Conservation (phyloP, 1,140 invertebrate genomes). For the Oryzaephilus surinamensis region DNA sequence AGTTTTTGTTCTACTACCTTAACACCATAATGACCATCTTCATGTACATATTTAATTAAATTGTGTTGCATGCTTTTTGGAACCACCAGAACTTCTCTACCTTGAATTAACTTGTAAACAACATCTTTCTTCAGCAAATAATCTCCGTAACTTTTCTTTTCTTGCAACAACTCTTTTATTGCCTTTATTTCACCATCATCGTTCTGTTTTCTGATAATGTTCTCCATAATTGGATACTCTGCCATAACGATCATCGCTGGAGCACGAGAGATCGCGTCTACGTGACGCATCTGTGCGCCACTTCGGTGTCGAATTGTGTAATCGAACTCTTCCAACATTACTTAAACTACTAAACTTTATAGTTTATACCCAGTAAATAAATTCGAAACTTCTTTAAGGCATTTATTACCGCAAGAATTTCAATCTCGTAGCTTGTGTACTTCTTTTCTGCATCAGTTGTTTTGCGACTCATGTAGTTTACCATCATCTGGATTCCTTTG, state of each 20-base stretch:
- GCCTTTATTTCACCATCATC: constrained; percentile 14
- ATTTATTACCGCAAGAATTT: constrained; percentile 40
- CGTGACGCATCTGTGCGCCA: constrained; percentile 34
- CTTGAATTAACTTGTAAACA: constrained; percentile 15
- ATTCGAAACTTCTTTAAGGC: constrained; percentile 39
- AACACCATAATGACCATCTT: constrained; percentile 17
- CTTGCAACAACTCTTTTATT: constrained; percentile 18
- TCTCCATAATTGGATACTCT: constrained; percentile 21
- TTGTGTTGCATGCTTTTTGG: constrained; percentile 15
- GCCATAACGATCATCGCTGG: too few species aligned
- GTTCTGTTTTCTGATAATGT: constrained; percentile 14
- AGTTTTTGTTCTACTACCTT: constrained; percentile 32
- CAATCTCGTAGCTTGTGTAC: constrained; percentile 39
- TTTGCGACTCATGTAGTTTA: constrained; percentile 31
- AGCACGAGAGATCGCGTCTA: too few species aligned
- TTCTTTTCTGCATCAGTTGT: constrained; percentile 21
- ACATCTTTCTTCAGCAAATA: constrained; percentile 18
- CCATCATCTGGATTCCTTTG: constrained; percentile 26
- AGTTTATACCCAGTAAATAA: constrained; percentile 40
- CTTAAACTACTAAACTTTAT: constrained; percentile 40
- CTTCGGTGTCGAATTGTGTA: constrained; percentile 30
- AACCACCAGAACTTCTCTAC: constrained; percentile 12
- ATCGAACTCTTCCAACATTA: constrained; percentile 30
- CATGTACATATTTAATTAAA: constrained; percentile 18
- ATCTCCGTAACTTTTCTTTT: constrained; percentile 15